Percentiles rank a stretch among this genome's conserved stretches.
phyloP scores from a whole-genome alignment of 2,888 invertebrate genomes.

The Ichneumoninae sp. region DNA sequence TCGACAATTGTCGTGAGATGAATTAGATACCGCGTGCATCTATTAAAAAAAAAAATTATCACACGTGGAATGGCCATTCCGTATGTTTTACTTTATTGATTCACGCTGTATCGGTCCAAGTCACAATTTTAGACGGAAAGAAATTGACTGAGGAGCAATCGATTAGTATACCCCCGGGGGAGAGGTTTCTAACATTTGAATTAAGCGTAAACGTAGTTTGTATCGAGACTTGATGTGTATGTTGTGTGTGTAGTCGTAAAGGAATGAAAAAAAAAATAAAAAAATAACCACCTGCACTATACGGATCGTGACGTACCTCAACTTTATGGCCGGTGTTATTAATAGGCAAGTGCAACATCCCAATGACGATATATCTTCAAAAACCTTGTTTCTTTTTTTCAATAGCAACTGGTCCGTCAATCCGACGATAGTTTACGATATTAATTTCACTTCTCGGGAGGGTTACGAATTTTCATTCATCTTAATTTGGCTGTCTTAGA shows the following conservation, averaged over 20 bases:
- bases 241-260: constrained; percentile 84
- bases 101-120: constrained; percentile 54
- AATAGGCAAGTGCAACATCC: constrained; percentile 60
- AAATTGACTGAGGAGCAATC: constrained; percentile 50
- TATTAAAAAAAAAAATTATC: constrained; percentile 14
- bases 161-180: constrained; percentile 41
- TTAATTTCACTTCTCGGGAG: constrained; percentile 4
- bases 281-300: constrained; percentile 67
- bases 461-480: constrained; percentile 27
- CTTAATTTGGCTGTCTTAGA: constrained; percentile 15
- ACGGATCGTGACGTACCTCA: constrained; percentile 64
- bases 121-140: constrained; percentile 40
- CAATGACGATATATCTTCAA: constrained; percentile 32
- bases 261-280: constrained; percentile 73
- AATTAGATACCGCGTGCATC: constrained; percentile 21
- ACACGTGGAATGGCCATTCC: constrained; percentile 30
- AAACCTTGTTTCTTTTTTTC: constrained; percentile 43
- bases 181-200: constrained; percentile 62
- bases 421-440: constrained; percentile 4
- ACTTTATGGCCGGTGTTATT: constrained; percentile 65
- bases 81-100: constrained; percentile 32
- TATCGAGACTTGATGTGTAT: constrained; percentile 82
- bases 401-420: constrained; percentile 42
- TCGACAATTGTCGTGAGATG: neutral
- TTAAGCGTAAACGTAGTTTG: constrained; percentile 80